These are phyloP conservation scores for Cerceris rybyensis DNA, from an alignment of 2,888 invertebrate genomes.

Conservation along the genomic window DNA sequence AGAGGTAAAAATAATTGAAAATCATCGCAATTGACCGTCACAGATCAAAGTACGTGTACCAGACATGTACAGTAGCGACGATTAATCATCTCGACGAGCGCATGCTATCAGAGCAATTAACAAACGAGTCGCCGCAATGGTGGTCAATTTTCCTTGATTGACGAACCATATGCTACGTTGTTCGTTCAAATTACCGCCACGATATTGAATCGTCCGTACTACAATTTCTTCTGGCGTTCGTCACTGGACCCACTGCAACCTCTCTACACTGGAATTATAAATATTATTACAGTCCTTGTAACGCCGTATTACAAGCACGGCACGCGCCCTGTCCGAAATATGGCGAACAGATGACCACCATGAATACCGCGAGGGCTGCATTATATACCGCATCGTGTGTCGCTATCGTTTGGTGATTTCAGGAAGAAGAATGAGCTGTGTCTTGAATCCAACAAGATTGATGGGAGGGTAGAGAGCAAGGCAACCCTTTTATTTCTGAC, in stretches of 20 bases:
- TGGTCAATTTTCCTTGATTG: background rate
- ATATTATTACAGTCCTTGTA: slow-evolving; percentile 32
- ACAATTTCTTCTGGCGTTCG: slow-evolving; percentile 40
- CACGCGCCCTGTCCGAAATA: slow-evolving; percentile 76
- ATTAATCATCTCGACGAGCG: too few relatives aligned
- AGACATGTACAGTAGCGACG: too few relatives aligned
- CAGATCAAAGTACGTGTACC: too few relatives aligned
- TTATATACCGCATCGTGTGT: slow-evolving; percentile 2
- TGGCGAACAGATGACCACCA: slow-evolving; percentile 72
- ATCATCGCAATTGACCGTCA: too few relatives aligned
- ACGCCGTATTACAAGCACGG: slow-evolving; percentile 63
- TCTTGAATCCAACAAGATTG: slow-evolving; percentile 4
- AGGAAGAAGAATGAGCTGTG: slow-evolving; percentile 22
- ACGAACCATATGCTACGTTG: slow-evolving; percentile 41
- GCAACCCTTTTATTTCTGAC: background rate
- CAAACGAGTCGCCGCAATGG: background rate
- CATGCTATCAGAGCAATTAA: background rate
- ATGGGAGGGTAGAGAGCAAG: background rate
- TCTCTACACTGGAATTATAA: slow-evolving; percentile 10
- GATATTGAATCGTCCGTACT: slow-evolving; percentile 20
- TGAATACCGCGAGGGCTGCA: slow-evolving; percentile 34
- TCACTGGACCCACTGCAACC: slow-evolving; percentile 40
- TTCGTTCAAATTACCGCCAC: slow-evolving; percentile 47
- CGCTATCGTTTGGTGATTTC: slow-evolving; percentile 11
- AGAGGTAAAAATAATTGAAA: too few relatives aligned